These are phyloP conservation scores for Agriotes lineatus DNA, from an alignment of 2,888 invertebrate species.

Conservation along the genomic window DNA sequence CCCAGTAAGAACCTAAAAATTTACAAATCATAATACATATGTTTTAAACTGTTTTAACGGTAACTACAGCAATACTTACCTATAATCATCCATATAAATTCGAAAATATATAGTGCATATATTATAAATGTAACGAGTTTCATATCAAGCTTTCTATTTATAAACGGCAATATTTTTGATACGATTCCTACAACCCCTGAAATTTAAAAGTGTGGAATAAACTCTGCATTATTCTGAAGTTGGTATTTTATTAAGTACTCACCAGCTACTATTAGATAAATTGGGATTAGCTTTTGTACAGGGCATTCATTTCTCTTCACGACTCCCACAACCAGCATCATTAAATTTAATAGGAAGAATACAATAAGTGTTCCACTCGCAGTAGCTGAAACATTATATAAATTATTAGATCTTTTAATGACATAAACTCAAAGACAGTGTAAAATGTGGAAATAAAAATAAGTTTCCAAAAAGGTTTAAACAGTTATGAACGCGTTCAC, in stretches of 20 bases:
- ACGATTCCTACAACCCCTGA: conserved; percentile 23
- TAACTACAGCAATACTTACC: too few relatives aligned
- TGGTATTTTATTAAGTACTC: neutral
- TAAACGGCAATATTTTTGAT: conserved; percentile 23
- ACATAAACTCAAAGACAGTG: too few relatives aligned
- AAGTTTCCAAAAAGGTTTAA: too few relatives aligned
- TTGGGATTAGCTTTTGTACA: neutral
- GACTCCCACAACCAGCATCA: conserved; percentile 22
- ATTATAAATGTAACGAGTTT: neutral
- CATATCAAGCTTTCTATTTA: conserved; percentile 15
- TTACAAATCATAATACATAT: too few relatives aligned
- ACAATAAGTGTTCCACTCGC: conserved; percentile 13
- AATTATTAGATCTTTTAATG: too few relatives aligned
- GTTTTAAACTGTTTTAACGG: too few relatives aligned
- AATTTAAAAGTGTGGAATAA: too few relatives aligned
- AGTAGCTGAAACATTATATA: conserved; percentile 27
- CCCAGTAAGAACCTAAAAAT: conserved; percentile 39
- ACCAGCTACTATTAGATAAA: conserved; percentile 31
- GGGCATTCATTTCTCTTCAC: conserved; percentile 17
- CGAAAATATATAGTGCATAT: conserved; percentile 16
- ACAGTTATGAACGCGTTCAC: too few relatives aligned
- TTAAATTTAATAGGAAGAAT: conserved; percentile 22
- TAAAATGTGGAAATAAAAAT: too few relatives aligned
- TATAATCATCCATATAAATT: conserved; percentile 21
- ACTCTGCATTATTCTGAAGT: too few relatives aligned